Percentiles rank a stretch among this genome's conserved stretches.
Conservation (phyloP, 2,888 invertebrate species). For the Helicoverpa assulta region DNA sequence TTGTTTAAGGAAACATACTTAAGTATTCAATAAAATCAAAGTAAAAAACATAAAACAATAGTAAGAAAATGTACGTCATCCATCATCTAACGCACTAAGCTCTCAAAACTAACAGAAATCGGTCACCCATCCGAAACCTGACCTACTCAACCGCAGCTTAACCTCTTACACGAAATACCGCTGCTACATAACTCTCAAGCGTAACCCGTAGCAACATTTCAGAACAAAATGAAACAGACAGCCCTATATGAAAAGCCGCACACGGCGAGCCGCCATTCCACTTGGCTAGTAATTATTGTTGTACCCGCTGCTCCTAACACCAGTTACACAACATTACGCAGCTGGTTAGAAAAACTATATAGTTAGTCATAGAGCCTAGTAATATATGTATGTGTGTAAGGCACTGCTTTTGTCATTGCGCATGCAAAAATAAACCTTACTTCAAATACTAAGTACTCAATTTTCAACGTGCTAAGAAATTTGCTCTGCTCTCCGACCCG, state of each 20-base stretch:
- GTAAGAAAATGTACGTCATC: no score
- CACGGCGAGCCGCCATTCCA: constrained; percentile 63
- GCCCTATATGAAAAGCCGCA: constrained; percentile 63
- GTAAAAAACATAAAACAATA: no score
- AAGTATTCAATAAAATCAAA: no score
- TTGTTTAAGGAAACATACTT: no score
- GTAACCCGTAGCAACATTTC: constrained; percentile 37
- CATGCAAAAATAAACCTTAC: no score
- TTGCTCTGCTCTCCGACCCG: no score
- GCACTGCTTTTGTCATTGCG: no score
- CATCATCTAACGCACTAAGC: no score
- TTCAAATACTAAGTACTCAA: no score
- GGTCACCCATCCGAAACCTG: not conserved
- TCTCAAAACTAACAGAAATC: not conserved
- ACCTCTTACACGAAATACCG: not conserved
- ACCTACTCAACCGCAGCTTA: not conserved
- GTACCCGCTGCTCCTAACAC: constrained; percentile 52
- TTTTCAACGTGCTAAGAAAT: no score
- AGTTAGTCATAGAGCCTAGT: constrained; percentile 43
- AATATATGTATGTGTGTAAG: constrained; percentile 29
- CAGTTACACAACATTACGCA: constrained; percentile 66
- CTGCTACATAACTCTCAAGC: not conserved
- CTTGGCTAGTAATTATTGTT: constrained; percentile 65
- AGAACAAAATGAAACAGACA: constrained; percentile 49
- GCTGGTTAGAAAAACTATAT: constrained; percentile 41